A percentile compares a stretch with the other conserved stretches of the same genome.
These are phyloP conservation scores for Drosophila hamatofila DNA, from an alignment of 2,888 invertebrate species.

Conservation along the genomic window DNA sequence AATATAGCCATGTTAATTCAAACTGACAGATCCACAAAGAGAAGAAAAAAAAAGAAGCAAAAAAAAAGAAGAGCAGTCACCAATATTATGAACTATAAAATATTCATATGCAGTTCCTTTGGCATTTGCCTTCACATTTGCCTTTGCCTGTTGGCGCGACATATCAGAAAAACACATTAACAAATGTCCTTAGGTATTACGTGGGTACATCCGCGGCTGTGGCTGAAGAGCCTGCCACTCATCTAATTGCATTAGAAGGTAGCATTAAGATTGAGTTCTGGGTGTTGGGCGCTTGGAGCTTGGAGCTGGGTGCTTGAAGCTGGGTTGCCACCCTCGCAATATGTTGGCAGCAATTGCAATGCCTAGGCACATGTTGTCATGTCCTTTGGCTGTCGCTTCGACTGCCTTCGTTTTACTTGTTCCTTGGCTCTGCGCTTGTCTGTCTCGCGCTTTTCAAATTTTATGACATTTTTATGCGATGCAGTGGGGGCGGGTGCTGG, in stretches of 20 bases:
- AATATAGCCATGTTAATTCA: conserved; percentile 43
- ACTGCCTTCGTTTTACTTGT: conserved; percentile 15
- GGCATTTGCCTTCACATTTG: conserved; percentile 3
- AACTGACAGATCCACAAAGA: conserved; percentile 38
- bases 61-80: conserved; percentile 8
- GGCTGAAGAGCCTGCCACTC: conserved; percentile 56
- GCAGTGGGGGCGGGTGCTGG: conserved; percentile 13
- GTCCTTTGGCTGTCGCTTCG: conserved; percentile 30
- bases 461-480: conserved; percentile 80
- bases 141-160: conserved; percentile 26
- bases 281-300: not conserved
- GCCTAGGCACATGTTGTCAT: conserved; percentile 67
- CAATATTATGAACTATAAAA: conserved; percentile 68
- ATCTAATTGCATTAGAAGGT: conserved; percentile 68
- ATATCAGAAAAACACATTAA: conserved; percentile 70
- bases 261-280: conserved; percentile 17
- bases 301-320: not conserved
- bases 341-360: conserved; percentile 61
- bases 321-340: conserved; percentile 42
- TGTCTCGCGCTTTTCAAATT: conserved; percentile 75
- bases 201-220: conserved; percentile 26
- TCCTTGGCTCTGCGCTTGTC: conserved; percentile 38
- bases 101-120: conserved; percentile 67
- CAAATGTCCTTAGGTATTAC: conserved; percentile 64
- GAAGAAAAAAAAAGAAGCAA: conserved; percentile 20